phyloP scores from a whole-genome alignment of 1,140 invertebrate species.

The Drosophila pandora region DNA sequence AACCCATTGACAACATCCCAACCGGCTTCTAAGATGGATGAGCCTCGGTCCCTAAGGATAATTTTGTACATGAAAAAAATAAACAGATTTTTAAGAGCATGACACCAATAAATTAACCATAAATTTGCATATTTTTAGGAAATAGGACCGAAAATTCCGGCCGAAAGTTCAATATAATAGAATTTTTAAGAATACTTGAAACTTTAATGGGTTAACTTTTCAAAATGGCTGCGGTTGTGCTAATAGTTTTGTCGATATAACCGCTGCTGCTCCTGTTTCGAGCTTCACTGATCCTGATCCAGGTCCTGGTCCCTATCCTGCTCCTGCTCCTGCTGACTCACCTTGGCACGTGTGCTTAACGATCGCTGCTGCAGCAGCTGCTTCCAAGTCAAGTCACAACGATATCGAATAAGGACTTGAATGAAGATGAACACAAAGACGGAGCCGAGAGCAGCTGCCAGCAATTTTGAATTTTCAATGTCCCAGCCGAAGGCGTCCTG shows the following conservation, averaged over 20 bases:
- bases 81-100: neutral
- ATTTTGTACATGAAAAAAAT: neutral
- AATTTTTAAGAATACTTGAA: neutral
- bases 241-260: conserved; percentile 46
- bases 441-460: conserved; percentile 43
- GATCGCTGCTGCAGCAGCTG: conserved; percentile 27
- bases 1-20: conserved; percentile 24
- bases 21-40: neutral
- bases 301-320: conserved; percentile 15
- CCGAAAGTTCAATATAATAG: neutral
- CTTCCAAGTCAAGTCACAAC: conserved; percentile 35
- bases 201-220: conserved; percentile 38
- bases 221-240: conserved; percentile 45
- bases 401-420: conserved; percentile 19
- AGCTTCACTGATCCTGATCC: conserved; percentile 26
- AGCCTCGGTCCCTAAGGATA: neutral
- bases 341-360: conserved; percentile 65
- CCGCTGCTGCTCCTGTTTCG: conserved; percentile 21
- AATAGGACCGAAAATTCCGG: too few species aligned
- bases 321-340: conserved; percentile 54
- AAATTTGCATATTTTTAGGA: neutral
- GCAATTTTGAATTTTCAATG: conserved; percentile 38
- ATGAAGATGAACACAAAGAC: conserved; percentile 13
- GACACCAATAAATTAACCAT: neutral
- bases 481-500: conserved; percentile 29